phyloP scores from a whole-genome alignment of 2,113 vertebrate genomes.

The Azemiops feae region DNA sequence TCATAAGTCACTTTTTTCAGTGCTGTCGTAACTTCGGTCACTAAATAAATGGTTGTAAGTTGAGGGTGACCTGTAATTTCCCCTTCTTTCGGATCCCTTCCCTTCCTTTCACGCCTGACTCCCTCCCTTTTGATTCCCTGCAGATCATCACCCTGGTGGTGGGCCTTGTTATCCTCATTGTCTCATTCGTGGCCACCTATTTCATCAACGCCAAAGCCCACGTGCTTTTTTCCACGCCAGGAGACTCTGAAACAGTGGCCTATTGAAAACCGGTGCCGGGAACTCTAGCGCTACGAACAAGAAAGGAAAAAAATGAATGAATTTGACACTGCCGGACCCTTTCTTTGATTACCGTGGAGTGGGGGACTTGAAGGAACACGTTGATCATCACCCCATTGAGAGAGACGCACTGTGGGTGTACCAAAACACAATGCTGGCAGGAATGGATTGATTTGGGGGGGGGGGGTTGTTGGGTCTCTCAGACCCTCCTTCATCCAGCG shows the following conservation, averaged over 20 bases:
- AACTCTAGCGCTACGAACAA: neutral
- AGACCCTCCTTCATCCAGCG: neutral
- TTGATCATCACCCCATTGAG: neutral
- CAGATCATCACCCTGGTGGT: conserved; percentile 86
- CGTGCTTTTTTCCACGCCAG: conserved; percentile 80
- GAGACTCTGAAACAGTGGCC: conserved; percentile 76
- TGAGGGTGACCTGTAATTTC: neutral
- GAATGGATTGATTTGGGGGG: neutral
- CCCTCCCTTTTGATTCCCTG: neutral
- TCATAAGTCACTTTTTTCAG: neutral
- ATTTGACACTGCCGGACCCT: conserved; percentile 22
- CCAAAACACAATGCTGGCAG: neutral
- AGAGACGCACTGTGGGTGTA: neutral
- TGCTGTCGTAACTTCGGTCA: neutral
- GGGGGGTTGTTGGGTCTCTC: neutral
- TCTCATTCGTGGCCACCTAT: conserved; percentile 84
- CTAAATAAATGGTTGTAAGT: neutral
- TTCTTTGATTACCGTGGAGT: neutral
- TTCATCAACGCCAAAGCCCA: conserved; percentile 88
- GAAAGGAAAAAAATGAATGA: neutral
- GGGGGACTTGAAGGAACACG: neutral
- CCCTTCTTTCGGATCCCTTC: too few relatives aligned
- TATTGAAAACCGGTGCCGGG: conserved; percentile 72
- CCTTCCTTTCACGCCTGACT: rapidly evolving
- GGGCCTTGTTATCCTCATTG: conserved; percentile 76